Evolutionary conservation across 2,113 vertebrate species (phyloP).

Genomic region (Heterochromis multidens): DNA sequence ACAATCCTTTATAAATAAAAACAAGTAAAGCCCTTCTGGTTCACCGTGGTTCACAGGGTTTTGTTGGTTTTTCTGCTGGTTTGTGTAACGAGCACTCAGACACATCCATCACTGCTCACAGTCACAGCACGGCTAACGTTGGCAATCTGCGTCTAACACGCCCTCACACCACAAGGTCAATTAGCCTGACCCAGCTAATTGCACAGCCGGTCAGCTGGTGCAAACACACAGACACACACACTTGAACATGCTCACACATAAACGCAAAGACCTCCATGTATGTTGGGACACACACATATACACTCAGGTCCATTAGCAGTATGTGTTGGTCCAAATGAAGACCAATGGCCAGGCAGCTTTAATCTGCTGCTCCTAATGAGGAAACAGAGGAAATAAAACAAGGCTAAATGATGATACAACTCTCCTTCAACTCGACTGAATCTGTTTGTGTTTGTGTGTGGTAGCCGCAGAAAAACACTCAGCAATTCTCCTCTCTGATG

Average conservation of each 20-base stretch:
- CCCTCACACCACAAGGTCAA: constrained; percentile 51
- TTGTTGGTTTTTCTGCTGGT: constrained; percentile 23
- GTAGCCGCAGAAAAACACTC: not conserved
- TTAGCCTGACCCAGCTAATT: constrained; percentile 64
- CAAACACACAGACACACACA: not conserved
- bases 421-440: constrained; percentile 72
- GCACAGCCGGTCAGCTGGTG: not conserved
- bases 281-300: constrained; percentile 1
- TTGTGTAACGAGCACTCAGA: constrained; percentile 29
- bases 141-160: constrained; percentile 57
- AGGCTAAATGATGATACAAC: constrained; percentile 88
- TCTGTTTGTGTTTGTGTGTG: constrained; percentile 13
- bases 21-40: not conserved
- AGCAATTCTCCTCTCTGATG: not conserved
- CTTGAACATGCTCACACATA: not conserved
- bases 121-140: constrained; percentile 24
- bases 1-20: not conserved
- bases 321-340: constrained; percentile 84
- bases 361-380: constrained; percentile 88
- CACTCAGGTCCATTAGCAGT: constrained; percentile 78
- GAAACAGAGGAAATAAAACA: constrained; percentile 81
- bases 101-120: constrained; percentile 62
- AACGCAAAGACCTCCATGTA: not conserved
- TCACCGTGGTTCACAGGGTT: not conserved
- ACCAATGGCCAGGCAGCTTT: constrained; percentile 84